Conservation (phyloP, 2,113 vertebrate species). For the Gnathonemus echidnorhynchus region DNA sequence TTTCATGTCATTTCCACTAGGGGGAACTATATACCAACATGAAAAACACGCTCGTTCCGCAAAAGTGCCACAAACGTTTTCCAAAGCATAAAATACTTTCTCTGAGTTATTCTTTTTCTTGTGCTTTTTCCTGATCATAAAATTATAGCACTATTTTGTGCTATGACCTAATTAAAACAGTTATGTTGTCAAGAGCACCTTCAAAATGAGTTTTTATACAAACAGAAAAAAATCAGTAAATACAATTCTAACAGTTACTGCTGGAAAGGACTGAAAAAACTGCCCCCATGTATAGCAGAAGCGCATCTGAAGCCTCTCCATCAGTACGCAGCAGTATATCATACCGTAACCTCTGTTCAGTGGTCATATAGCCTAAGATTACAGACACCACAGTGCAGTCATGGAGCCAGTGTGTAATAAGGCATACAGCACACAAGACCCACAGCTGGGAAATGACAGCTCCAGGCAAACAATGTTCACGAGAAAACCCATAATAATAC, state of each 20-base stretch:
- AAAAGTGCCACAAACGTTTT: not conserved
- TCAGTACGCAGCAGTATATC: not conserved
- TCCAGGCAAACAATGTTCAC: not conserved
- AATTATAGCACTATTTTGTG: not conserved
- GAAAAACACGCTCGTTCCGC: not conserved
- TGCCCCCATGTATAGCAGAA: not conserved
- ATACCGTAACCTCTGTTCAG: not conserved
- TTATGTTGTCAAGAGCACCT: not conserved
- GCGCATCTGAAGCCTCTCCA: not conserved
- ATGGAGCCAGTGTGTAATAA: not conserved
- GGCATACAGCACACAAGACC: not conserved
- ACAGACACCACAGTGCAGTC: not conserved
- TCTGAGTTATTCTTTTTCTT: not conserved
- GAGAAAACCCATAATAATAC: not conserved
- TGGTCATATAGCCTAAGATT: not conserved
- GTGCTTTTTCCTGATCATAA: not conserved
- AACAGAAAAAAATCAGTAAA: not conserved
- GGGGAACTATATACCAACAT: not conserved
- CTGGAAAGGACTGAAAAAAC: not conserved
- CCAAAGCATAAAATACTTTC: not conserved
- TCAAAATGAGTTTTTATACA: not conserved
- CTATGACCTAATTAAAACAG: not conserved
- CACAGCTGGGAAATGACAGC: not conserved
- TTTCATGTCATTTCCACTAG: not conserved
- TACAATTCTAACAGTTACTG: not conserved